A percentile compares a stretch with the other conserved stretches of the same genome.
Conservation (phyloP, 35 echinoderm and acorn worm species). For the Heliocidaris erythrogramma region DNA sequence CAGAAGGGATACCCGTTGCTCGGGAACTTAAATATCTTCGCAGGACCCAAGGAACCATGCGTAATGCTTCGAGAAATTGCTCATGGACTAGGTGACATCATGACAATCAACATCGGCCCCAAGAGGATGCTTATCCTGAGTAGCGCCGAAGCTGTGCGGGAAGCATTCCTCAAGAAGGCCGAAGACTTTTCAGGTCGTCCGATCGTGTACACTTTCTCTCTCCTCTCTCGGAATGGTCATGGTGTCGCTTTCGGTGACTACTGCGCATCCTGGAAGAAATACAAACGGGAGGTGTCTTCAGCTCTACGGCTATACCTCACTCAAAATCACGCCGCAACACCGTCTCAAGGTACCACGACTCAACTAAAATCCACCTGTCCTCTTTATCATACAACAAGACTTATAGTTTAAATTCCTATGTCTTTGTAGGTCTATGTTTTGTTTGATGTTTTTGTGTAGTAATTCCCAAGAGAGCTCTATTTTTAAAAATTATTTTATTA, state of each 20-base stretch:
- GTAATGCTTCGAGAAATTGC: conserved; percentile 40
- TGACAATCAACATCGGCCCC: conserved; percentile 28
- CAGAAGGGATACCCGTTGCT: conserved; percentile 44
- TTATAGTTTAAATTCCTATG: too few species aligned
- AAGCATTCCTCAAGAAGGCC: conserved; percentile 65
- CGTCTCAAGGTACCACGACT: too few species aligned
- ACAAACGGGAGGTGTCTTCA: conserved; percentile 36
- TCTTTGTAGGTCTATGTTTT: too few species aligned
- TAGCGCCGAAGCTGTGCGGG: conserved; percentile 51
- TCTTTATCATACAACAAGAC: too few species aligned
- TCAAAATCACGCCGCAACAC: background rate
- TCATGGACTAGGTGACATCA: conserved; percentile 35
- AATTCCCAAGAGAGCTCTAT: too few species aligned
- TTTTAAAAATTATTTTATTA: too few species aligned
- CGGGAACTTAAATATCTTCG: conserved; percentile 53
- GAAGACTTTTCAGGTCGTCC: conserved; percentile 78
- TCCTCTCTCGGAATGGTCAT: conserved; percentile 66
- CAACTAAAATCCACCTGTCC: too few species aligned
- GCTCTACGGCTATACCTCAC: conserved; percentile 61
- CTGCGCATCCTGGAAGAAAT: conserved; percentile 57
- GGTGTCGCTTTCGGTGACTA: conserved; percentile 79
- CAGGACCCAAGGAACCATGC: background rate
- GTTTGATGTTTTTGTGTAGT: too few species aligned
- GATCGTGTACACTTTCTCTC: conserved; percentile 60
- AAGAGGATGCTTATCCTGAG: conserved; percentile 59